These are phyloP conservation scores for Pollimyrus isidori DNA, from an alignment of 2,113 vertebrate species.

Conservation along the genomic window DNA sequence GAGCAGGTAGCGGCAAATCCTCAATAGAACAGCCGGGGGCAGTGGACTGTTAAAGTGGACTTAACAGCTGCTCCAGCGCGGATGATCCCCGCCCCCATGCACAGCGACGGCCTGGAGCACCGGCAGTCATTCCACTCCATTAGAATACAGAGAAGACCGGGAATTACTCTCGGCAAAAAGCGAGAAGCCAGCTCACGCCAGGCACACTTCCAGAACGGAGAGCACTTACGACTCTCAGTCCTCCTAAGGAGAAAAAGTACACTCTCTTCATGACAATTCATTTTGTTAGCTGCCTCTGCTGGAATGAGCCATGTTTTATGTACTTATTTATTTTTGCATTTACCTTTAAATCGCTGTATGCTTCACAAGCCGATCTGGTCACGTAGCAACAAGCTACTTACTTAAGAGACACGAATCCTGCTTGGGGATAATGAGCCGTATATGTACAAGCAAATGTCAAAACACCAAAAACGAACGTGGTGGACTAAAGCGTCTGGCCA, in stretches of 20 bases:
- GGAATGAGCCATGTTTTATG: background rate
- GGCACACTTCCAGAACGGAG: background rate
- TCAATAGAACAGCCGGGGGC: constrained; percentile 6
- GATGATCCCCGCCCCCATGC: background rate
- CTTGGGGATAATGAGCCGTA: background rate
- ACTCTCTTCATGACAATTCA: background rate
- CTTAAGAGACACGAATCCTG: background rate
- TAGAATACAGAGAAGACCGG: background rate
- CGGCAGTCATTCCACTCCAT: background rate
- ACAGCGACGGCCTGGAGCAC: background rate
- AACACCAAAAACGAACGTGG: background rate
- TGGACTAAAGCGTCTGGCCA: background rate
- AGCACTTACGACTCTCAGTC: background rate
- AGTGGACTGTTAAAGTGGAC: constrained; percentile 16
- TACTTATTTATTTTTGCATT: background rate
- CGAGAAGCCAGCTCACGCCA: background rate
- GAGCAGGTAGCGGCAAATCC: constrained; percentile 8
- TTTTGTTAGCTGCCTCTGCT: background rate
- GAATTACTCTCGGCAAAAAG: background rate
- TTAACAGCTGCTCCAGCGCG: constrained; percentile 10
- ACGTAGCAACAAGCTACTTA: constrained; percentile 7
- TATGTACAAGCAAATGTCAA: background rate
- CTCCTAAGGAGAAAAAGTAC: background rate
- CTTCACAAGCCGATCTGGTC: background rate
- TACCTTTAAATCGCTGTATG: background rate